Percentiles rank a stretch among this genome's conserved stretches.
These are phyloP conservation scores for Enteromius treurensis DNA, from an alignment of 2,797 vertebrate species.

Conservation along the genomic window DNA sequence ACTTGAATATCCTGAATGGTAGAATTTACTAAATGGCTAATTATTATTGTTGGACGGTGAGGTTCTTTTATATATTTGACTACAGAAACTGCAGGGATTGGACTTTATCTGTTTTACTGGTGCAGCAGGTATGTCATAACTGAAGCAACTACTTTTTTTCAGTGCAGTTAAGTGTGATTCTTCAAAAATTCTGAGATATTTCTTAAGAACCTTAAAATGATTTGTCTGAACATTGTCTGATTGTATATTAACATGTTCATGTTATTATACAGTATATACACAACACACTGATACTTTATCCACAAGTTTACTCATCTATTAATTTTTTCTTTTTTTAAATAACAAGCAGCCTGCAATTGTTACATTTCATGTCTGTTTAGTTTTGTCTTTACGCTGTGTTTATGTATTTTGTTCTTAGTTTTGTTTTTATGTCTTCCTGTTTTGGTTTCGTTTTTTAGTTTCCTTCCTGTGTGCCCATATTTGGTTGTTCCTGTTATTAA, in stretches of 20 bases:
- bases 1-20: conserved; percentile 2
- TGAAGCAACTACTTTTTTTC: neutral
- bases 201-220: too few relatives aligned
- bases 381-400: too few relatives aligned
- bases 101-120: neutral
- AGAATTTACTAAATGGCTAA: conserved; percentile 33
- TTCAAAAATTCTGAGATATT: too few relatives aligned
- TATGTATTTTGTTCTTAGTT: too few relatives aligned
- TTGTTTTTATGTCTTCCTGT: too few relatives aligned
- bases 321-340: neutral
- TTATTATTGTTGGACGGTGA: neutral
- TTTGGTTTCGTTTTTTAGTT: too few relatives aligned
- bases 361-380: too few relatives aligned
- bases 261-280: neutral
- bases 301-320: neutral
- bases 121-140: neutral
- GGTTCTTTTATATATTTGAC: neutral
- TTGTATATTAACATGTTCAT: neutral
- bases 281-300: neutral
- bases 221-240: too few relatives aligned
- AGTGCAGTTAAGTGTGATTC: too few relatives aligned
- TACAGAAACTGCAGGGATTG: neutral
- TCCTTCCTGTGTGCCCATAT: too few relatives aligned
- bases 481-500: too few relatives aligned
- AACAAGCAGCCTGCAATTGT: neutral